A percentile compares a stretch with the other conserved stretches of the same genome.
These are phyloP conservation scores for Colletes latitarsis DNA, from an alignment of 1,140 invertebrate species.

Conservation along the genomic window DNA sequence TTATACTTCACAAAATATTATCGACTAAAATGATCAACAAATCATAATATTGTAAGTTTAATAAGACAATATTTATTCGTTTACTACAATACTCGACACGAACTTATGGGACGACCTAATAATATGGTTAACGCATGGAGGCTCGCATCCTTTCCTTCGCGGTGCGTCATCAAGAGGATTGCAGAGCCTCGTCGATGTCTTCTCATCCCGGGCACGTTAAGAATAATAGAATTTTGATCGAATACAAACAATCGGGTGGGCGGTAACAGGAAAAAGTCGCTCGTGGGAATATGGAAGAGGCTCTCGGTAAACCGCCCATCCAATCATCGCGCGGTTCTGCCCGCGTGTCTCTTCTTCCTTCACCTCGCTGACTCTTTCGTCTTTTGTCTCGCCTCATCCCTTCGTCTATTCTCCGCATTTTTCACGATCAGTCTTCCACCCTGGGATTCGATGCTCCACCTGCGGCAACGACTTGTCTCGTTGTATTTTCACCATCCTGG, in stretches of 20 bases:
- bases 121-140: not conserved
- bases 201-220: slow-evolving; percentile 60
- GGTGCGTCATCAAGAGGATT: slow-evolving; percentile 50
- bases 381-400: slow-evolving; percentile 1
- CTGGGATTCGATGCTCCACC: slow-evolving; percentile 22
- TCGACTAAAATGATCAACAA: too few relatives aligned
- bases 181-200: slow-evolving; percentile 43
- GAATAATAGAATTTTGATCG: slow-evolving; percentile 71
- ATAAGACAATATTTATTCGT: too few relatives aligned
- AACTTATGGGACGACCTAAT: too few relatives aligned
- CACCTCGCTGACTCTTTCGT: slow-evolving; percentile 32
- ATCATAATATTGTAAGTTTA: not conserved
- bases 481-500: slow-evolving; percentile 12
- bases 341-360: slow-evolving; percentile 36
- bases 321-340: slow-evolving; percentile 62
- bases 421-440: slow-evolving; percentile 1
- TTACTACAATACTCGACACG: too few relatives aligned
- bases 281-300: slow-evolving; percentile 65
- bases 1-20: too few relatives aligned
- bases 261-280: slow-evolving; percentile 63
- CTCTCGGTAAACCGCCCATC: slow-evolving; percentile 60
- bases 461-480: slow-evolving; percentile 26
- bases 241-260: slow-evolving; percentile 67
- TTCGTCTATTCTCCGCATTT: not conserved
- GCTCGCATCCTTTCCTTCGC: slow-evolving; percentile 26